Evolutionary conservation across 2,113 vertebrate species (phyloP), one percentile per base, ranked within the genome.

Genomic region (Phyllostomus hastatus): DNA sequence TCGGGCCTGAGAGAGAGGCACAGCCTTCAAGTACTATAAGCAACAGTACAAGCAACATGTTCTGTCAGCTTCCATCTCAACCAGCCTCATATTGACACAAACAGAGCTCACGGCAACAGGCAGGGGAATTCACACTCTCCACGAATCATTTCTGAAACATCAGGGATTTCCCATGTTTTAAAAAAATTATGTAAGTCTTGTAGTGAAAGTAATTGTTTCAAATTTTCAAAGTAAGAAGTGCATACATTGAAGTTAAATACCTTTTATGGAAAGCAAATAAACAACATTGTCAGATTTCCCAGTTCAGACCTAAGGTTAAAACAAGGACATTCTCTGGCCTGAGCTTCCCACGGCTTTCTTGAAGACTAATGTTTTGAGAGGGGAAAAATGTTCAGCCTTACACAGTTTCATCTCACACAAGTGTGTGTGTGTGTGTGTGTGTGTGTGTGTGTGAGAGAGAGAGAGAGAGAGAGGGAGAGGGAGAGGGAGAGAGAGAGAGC

Each of bases 51-150:
- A 90, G 38, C 38, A 41, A 41, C 38, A 41, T 1, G 93, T 94
- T 95, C 98, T 96, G 92, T 97, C 91, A 88, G 97, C 73, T 97
- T 96, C 95, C 95, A 96, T 98, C 97, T 98, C 96, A 93, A 95
- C 57, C 90, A 93, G 93, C 87, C 70, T 64, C 91, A 69, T 2
- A 4, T 81, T 80, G 96, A 84, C 93, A 98, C 98, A 98, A 98
- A 98, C 69, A 98, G 97, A 96, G 81, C 86, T 96, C 52, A 54
- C 46, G 54, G 90, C 78, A 97, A 87, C 95, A 97, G 83, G 72
- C 94, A 96, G 82, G 46, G 92, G 96, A 97, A 97, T 92, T 87
- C 97, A 80, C 91, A 95, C 84, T 95, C 84, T 95, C 91, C 85
- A 96, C 92, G 98, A 98, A 97, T 95, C 90, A 96, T 78, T 96